Evolutionary conservation across 2,797 vertebrate genomes (phyloP).

Genomic region (Cheirogaleus major): DNA sequence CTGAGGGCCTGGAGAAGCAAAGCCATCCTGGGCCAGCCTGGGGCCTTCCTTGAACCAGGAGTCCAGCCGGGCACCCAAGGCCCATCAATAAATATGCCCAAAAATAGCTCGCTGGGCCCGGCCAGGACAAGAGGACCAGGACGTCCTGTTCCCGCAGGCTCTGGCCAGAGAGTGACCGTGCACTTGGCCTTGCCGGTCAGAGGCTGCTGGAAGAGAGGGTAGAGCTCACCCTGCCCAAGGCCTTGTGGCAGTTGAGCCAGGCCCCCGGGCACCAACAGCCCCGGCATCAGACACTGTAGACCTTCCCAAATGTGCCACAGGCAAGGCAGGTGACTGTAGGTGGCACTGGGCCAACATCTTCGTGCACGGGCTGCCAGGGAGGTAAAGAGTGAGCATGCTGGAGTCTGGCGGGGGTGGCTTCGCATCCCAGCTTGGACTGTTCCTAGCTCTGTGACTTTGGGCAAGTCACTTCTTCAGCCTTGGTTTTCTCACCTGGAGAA

Average conservation of each 20-base stretch:
- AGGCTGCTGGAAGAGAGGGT: slow-evolving; percentile 40
- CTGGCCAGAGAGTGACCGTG: slow-evolving; percentile 61
- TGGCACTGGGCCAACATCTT: neutral
- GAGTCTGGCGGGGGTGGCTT: neutral
- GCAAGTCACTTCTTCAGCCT: neutral
- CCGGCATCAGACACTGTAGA: rapidly evolving
- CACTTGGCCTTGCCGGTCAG: slow-evolving; percentile 64
- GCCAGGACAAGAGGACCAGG: slow-evolving; percentile 67
- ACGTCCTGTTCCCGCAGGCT: slow-evolving; percentile 77
- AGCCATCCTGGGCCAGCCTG: neutral
- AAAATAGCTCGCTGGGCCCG: slow-evolving; percentile 64
- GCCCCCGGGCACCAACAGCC: neutral
- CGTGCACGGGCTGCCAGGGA: neutral
- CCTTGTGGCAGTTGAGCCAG: neutral
- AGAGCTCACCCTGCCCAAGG: neutral
- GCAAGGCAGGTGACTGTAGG: neutral
- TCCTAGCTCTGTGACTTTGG: neutral
- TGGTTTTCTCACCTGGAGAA: neutral
- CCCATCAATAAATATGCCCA: slow-evolving; percentile 74
- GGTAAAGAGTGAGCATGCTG: neutral
- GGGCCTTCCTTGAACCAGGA: neutral
- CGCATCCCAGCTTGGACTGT: neutral
- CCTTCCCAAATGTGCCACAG: neutral
- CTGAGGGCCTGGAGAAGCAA: neutral
- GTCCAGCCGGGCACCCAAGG: slow-evolving; percentile 63